Evolutionary conservation across 2,888 invertebrate genomes (phyloP).

Genomic region (Watsonalla binaria): DNA sequence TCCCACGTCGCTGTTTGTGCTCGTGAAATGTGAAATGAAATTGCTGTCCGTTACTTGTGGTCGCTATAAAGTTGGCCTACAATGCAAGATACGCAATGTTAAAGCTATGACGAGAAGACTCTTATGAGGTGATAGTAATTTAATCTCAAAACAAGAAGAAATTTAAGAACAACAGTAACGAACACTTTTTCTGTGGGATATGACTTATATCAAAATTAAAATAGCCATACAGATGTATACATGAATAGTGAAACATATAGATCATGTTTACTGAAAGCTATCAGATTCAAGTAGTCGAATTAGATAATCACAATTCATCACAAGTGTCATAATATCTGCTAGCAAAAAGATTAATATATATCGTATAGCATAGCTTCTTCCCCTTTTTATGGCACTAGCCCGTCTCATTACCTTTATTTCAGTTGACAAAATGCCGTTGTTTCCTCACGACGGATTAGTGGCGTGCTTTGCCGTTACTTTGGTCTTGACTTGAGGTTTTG

Average conservation of each 20-base stretch:
- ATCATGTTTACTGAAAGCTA: too few relatives aligned
- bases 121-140: conserved; percentile 2
- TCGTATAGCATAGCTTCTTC: background rate
- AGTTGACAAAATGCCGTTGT: conserved; percentile 44
- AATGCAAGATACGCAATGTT: background rate
- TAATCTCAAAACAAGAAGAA: background rate
- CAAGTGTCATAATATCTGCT: too few relatives aligned
- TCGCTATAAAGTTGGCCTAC: conserved; percentile 9
- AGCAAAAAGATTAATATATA: background rate
- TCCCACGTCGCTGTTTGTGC: conserved; percentile 55
- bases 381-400: background rate
- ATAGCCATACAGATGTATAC: too few relatives aligned
- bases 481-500: background rate
- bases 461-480: conserved; percentile 34
- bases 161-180: too few relatives aligned
- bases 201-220: too few relatives aligned
- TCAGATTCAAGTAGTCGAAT: too few relatives aligned
- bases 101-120: conserved; percentile 7
- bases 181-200: too few relatives aligned
- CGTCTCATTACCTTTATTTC: conserved; percentile 20
- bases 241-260: too few relatives aligned
- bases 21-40: conserved; percentile 54
- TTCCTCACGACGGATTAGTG: conserved; percentile 42
- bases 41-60: conserved; percentile 49
- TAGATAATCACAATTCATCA: too few relatives aligned